Base-by-base conservation (phyloP, 2,113 vertebrate species). In the Pterocles burchelli region DNA sequence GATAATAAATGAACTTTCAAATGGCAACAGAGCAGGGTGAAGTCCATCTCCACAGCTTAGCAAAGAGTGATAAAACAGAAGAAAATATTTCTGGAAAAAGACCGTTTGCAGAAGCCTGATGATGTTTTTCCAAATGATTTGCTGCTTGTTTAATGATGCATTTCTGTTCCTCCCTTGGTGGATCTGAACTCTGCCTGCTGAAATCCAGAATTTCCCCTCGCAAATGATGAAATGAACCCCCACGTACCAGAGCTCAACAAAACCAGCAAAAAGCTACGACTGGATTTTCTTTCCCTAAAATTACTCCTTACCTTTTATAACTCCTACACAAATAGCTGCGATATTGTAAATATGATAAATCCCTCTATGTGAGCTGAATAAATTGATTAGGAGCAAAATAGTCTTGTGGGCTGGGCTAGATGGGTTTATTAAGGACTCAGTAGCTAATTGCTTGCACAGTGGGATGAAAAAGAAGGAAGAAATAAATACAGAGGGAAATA, bases 341-440 rank as follows among this genome's bases (percentile, higher is more conserved):
- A 94, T 97, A 97, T 97, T 97, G 93, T 97, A 98, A 98, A 98
- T 95, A 97, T 74, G 93, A 96, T 94, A 96, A 95, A 94, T 59
- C 83, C 58, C 74, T 97, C 93, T 88, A 62, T 93, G 96, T 93
- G 95, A 97, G 62, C 55, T 93, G 96, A 97, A 97, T 97, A 95
- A 97, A 97, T 97, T 93, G 96, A 97, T 97, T 95, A 97, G 95
- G 68, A 93, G 88, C 55, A 96, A 97, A 97, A 96, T 78, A 97
- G 63, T 85, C 93, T 77, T 96, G 97, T 97, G 94, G 96, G 92
- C 51, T 97, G 91, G 82, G 93, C 93, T 95, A 80, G 91, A 94
- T 85, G 94, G 57, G 87, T 84, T 97, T 97, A 97, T 96, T 97
- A 95, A 95, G 73, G 72, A 98, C 97, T 98, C 87, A 75, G 54